Conservation (phyloP, 2,888 invertebrate species). For the Anthrax anthrax region DNA sequence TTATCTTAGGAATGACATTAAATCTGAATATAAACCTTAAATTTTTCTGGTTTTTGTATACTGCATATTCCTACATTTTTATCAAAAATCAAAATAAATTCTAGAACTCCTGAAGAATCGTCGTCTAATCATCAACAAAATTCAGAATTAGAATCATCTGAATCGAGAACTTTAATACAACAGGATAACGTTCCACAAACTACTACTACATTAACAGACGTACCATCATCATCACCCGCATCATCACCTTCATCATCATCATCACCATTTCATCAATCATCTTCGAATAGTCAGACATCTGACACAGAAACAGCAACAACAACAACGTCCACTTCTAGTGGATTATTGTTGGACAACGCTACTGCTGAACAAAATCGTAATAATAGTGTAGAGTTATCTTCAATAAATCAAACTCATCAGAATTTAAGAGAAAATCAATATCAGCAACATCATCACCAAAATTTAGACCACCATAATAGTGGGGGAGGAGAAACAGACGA, state of each 20-base stretch:
- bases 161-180: background rate
- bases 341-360: background rate
- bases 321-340: background rate
- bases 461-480: slow-evolving; percentile 8
- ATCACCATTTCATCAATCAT: background rate
- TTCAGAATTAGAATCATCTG: slow-evolving; percentile 1
- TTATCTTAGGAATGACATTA: too few species aligned
- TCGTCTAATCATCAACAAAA: slow-evolving; percentile 10
- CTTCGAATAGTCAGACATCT: background rate
- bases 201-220: background rate
- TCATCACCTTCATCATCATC: background rate
- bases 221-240: background rate
- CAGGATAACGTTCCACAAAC: too few species aligned
- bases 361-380: too few species aligned
- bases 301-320: background rate
- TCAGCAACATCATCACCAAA: slow-evolving; percentile 6
- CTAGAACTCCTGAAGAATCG: slow-evolving; percentile 15
- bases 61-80: too few species aligned
- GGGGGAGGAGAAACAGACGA: slow-evolving; percentile 38
- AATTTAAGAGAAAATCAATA: slow-evolving; percentile 4
- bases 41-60: too few species aligned
- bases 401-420: background rate
- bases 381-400: too few species aligned
- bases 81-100: background rate
- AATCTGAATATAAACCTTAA: too few species aligned